Evolutionary conservation across 2,888 invertebrate species (phyloP).

Genomic region (Sphinx pinastri): DNA sequence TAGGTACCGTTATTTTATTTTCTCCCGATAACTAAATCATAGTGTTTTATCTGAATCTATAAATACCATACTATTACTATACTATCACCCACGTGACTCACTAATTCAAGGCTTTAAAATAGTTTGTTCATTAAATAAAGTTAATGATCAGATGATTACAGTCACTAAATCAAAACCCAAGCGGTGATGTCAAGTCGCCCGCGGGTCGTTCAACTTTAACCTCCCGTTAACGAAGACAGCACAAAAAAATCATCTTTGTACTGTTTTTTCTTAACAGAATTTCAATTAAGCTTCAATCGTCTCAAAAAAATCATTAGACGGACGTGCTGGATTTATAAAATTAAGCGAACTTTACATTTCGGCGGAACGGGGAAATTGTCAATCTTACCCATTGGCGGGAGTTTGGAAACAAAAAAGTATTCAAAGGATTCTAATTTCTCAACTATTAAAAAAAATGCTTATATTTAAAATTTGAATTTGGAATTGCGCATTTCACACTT

Average conservation of each 20-base stretch:
- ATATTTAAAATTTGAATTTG: background rate
- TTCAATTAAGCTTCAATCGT: constrained; percentile 24
- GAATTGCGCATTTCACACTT: background rate
- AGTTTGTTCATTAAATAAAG: constrained; percentile 5
- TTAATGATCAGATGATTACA: constrained; percentile 17
- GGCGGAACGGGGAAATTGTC: background rate
- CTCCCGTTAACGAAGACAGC: constrained; percentile 21
- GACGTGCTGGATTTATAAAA: constrained; percentile 3
- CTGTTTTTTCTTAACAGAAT: constrained; percentile 23
- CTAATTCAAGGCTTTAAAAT: background rate
- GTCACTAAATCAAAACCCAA: constrained; percentile 22
- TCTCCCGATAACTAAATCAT: no score
- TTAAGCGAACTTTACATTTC: background rate
- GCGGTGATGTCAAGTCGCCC: constrained; percentile 16
- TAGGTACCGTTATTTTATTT: no score
- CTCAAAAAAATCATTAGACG: constrained; percentile 3
- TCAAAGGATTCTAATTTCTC: no score
- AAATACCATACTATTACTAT: background rate
- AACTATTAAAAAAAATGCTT: no score
- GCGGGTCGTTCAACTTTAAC: constrained; percentile 27
- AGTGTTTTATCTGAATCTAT: background rate
- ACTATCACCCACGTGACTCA: background rate
- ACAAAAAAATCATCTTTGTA: constrained; percentile 25
- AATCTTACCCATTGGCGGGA: background rate
- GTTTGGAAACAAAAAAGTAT: no score